These are phyloP conservation scores for Beris chalybata DNA, from an alignment of 2,888 invertebrate genomes.

Conservation along the genomic window DNA sequence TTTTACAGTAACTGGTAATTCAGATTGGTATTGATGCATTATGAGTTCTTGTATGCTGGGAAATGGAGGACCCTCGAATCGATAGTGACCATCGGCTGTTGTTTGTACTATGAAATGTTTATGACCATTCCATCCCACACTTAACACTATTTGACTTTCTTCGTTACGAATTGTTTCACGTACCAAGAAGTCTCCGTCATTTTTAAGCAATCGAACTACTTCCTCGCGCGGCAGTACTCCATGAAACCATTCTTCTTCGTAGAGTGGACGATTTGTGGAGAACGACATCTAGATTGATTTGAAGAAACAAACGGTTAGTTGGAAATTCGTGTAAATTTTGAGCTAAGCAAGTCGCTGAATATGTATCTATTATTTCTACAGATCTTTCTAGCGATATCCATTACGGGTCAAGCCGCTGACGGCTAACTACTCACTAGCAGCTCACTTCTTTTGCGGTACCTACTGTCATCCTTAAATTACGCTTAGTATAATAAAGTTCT, in stretches of 20 bases:
- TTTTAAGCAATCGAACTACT: slow-evolving; percentile 86
- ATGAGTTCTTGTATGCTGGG: slow-evolving; percentile 91
- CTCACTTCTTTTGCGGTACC: too few species aligned
- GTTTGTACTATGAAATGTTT: slow-evolving; percentile 98
- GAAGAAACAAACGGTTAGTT: too few species aligned
- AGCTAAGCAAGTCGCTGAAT: too few species aligned
- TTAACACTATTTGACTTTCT: slow-evolving; percentile 89
- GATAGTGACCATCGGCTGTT: slow-evolving; percentile 86
- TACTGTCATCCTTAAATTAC: too few species aligned
- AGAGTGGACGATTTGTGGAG: slow-evolving; percentile 67
- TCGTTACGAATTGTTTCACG: slow-evolving; percentile 90
- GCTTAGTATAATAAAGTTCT: too few species aligned
- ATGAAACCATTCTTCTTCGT: slow-evolving; percentile 97
- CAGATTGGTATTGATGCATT: slow-evolving; percentile 82
- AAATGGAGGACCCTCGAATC: slow-evolving; percentile 93
- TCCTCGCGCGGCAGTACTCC: slow-evolving; percentile 95
- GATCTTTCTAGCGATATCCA: too few species aligned
- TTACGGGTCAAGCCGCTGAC: too few species aligned
- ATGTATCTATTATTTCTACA: too few species aligned
- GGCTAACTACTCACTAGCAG: too few species aligned
- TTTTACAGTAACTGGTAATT: slow-evolving; percentile 85
- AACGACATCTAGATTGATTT: slow-evolving; percentile 50
- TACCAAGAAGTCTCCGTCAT: slow-evolving; percentile 92
- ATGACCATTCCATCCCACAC: slow-evolving; percentile 94
- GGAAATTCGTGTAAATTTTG: too few species aligned